phyloP scores from a whole-genome alignment of 2,888 invertebrate species.

The Drosophila melanocephala region DNA sequence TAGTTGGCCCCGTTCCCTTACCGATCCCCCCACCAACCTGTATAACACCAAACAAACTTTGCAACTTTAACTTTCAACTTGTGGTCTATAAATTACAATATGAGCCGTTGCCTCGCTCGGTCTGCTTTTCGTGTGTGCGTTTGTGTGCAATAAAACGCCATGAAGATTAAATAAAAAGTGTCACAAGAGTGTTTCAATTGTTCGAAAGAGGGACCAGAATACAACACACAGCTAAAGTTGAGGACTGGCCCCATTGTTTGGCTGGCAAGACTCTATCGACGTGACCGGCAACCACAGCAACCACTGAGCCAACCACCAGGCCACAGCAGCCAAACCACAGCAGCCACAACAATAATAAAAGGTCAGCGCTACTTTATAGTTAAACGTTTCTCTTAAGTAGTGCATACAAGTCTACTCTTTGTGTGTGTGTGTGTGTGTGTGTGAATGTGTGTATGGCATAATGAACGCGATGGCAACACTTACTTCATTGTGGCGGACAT shows the following conservation, averaged over 20 bases:
- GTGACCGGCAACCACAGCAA: conserved; percentile 9
- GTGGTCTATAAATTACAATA: conserved; percentile 81
- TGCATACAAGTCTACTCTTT: not conserved
- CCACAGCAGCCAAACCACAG: conserved; percentile 15
- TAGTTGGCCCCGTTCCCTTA: conserved; percentile 4
- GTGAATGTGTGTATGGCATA: conserved; percentile 20
- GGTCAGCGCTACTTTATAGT: conserved; percentile 32
- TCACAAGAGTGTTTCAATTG: conserved; percentile 80
- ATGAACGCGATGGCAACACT: conserved; percentile 74
- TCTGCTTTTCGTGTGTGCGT: conserved; percentile 7
- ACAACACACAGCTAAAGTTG: conserved; percentile 38
- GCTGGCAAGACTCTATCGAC: conserved; percentile 20
- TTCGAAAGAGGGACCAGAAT: conserved; percentile 35
- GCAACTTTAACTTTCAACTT: conserved; percentile 50
- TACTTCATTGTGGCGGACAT: conserved; percentile 95
- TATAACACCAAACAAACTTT: conserved; percentile 31
- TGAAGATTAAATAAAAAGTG: conserved; percentile 80
- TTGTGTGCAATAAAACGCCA: conserved; percentile 63
- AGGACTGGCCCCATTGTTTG: conserved; percentile 48
- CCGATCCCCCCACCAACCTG: not conserved
- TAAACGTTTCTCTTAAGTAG: conserved; percentile 31
- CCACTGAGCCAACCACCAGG: not conserved
- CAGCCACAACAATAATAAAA: conserved; percentile 48
- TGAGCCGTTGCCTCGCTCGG: conserved; percentile 44
- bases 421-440: conserved; percentile 1